phyloP scores from a whole-genome alignment of 2,113 vertebrate genomes.

The Sminthopsis crassicaudata region DNA sequence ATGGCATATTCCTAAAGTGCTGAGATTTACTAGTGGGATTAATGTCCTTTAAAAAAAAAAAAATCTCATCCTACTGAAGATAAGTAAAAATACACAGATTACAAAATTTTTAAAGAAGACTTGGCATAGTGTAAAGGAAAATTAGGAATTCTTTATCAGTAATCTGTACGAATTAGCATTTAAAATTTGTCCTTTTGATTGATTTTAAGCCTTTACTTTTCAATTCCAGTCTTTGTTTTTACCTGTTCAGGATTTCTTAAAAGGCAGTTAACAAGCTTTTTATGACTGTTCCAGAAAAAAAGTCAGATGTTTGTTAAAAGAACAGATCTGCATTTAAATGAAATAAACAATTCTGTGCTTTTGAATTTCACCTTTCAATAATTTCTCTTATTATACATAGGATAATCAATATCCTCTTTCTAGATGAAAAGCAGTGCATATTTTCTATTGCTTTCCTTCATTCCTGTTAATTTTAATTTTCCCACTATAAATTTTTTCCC shows the following conservation, averaged over 20 bases:
- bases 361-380: neutral
- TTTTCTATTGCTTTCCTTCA: too few species aligned
- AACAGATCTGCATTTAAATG: neutral
- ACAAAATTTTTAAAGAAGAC: neutral
- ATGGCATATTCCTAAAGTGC: neutral
- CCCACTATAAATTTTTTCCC: too few species aligned
- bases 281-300: neutral
- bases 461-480: too few species aligned
- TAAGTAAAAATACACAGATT: neutral
- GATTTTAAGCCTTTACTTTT: neutral
- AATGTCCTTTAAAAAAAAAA: too few species aligned
- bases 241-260: neutral
- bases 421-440: too few species aligned
- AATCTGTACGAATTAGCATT: neutral
- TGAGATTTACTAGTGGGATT: neutral
- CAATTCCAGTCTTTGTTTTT: neutral
- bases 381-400: neutral
- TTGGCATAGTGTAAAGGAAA: neutral
- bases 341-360: neutral
- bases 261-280: neutral
- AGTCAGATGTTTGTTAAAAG: neutral
- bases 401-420: too few species aligned
- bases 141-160: neutral
- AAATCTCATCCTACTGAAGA: neutral
- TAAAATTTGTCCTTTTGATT: neutral